phyloP scores from a whole-genome alignment of 2,888 invertebrate species.

The Rotaria magnacalcarata region DNA sequence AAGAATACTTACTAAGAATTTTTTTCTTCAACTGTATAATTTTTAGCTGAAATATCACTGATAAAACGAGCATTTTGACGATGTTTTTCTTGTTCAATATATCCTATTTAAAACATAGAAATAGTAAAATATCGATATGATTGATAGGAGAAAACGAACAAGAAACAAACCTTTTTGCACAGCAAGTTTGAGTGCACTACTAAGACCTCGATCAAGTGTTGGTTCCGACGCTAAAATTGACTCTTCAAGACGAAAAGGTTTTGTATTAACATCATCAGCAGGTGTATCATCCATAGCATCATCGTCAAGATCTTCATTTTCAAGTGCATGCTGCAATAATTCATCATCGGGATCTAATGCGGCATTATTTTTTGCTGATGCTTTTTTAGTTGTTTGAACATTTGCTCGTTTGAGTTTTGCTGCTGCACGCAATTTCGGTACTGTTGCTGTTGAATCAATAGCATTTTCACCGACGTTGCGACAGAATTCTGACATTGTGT shows the following conservation, averaged over 20 bases:
- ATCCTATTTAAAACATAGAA: slow-evolving; percentile 11
- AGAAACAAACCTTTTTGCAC: slow-evolving; percentile 71
- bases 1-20: slow-evolving; percentile 36
- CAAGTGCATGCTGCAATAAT: slow-evolving; percentile 9
- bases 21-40: slow-evolving; percentile 42
- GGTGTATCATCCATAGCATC: slow-evolving; percentile 50
- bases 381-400: not conserved
- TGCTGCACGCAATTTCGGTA: not conserved
- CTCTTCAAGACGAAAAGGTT: not conserved
- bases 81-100: slow-evolving; percentile 43
- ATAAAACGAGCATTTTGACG: slow-evolving; percentile 38
- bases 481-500: slow-evolving; percentile 93
- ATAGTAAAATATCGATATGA: not conserved
- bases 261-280: not conserved
- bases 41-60: slow-evolving; percentile 40
- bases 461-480: slow-evolving; percentile 89
- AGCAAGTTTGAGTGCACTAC: slow-evolving; percentile 81
- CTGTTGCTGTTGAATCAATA: not conserved
- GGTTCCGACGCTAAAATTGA: slow-evolving; percentile 80
- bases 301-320: slow-evolving; percentile 66
- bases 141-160: too few species aligned
- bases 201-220: slow-evolving; percentile 79
- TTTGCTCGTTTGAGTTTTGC: not conserved
- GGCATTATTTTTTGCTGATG: not conserved
- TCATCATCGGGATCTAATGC: slow-evolving; percentile 20